These are phyloP conservation scores for Phyllotis vaccarum DNA, from an alignment of 2,797 vertebrate genomes.

Conservation along the genomic window DNA sequence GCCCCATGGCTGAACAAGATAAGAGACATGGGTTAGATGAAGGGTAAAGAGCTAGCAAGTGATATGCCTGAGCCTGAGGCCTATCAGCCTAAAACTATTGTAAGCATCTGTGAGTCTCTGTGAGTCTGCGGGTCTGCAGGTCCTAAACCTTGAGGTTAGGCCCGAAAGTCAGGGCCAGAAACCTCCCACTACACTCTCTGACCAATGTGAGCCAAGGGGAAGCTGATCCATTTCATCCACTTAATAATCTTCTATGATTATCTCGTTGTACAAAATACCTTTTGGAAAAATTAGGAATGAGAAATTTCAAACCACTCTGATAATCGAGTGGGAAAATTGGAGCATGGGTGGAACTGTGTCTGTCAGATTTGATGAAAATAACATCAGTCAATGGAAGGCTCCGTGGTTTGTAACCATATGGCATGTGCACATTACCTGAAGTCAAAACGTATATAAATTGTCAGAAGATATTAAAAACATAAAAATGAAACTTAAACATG, in stretches of 20 bases:
- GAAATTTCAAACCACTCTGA: not conserved
- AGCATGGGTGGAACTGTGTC: not conserved
- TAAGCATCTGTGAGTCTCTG: too few species aligned
- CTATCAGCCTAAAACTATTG: too few species aligned
- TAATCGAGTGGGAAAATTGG: not conserved
- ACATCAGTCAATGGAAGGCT: not conserved
- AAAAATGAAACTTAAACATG: conserved; percentile 39
- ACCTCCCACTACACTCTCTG: too few species aligned
- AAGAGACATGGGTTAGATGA: too few species aligned
- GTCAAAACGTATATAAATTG: conserved; percentile 4
- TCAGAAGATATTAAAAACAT: not conserved
- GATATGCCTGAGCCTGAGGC: too few species aligned
- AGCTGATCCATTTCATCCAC: not conserved
- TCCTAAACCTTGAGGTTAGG: too few species aligned
- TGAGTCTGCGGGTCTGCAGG: too few species aligned
- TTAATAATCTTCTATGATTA: not conserved
- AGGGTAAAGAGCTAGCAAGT: too few species aligned
- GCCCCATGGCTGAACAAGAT: too few species aligned
- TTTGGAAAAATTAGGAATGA: not conserved
- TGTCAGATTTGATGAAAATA: not conserved
- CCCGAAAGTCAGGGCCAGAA: too few species aligned
- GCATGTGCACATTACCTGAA: not conserved
- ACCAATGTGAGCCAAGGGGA: not conserved
- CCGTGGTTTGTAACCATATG: not conserved
- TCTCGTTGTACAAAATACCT: conserved; percentile 24